Evolutionary conservation across 2,113 vertebrate species (phyloP).

Genomic region (Alexandromys fortis): DNA sequence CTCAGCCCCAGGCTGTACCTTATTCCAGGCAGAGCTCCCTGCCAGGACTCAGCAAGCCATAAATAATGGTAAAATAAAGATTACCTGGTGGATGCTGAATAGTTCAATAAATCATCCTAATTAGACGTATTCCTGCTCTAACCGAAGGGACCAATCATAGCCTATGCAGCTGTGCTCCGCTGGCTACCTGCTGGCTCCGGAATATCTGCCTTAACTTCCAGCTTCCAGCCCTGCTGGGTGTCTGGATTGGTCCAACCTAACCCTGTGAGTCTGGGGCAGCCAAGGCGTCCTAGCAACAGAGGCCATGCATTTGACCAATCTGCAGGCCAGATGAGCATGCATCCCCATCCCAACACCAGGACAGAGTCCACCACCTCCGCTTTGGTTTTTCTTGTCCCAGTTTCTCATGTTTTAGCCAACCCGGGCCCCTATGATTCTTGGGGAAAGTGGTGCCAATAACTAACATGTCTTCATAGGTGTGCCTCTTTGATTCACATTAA

Average conservation of each 20-base stretch:
- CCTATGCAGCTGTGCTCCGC: constrained; percentile 68
- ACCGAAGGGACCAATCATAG: constrained; percentile 64
- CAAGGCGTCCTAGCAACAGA: neutral
- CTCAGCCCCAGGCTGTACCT: neutral
- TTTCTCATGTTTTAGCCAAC: constrained; percentile 28
- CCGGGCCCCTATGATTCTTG: neutral
- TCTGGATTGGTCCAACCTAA: neutral
- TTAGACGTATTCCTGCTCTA: constrained; percentile 68
- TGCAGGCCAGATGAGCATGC: constrained; percentile 52
- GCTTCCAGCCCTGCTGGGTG: accelerated
- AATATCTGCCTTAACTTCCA: neutral
- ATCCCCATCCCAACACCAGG: neutral
- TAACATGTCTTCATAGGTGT: neutral
- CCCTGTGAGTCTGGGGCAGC: neutral
- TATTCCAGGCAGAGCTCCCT: neutral
- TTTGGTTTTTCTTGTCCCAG: constrained; percentile 31
- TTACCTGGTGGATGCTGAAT: neutral
- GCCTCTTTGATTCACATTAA: neutral
- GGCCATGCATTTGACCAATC: constrained; percentile 58
- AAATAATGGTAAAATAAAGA: constrained; percentile 62
- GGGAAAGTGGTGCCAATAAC: neutral
- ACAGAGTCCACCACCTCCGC: neutral
- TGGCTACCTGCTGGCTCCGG: neutral
- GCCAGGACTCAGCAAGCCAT: constrained; percentile 51
- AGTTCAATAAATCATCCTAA: constrained; percentile 49